Evolutionary conservation across 2,888 invertebrate genomes (phyloP).

Genomic region (Polyploca ridens): DNA sequence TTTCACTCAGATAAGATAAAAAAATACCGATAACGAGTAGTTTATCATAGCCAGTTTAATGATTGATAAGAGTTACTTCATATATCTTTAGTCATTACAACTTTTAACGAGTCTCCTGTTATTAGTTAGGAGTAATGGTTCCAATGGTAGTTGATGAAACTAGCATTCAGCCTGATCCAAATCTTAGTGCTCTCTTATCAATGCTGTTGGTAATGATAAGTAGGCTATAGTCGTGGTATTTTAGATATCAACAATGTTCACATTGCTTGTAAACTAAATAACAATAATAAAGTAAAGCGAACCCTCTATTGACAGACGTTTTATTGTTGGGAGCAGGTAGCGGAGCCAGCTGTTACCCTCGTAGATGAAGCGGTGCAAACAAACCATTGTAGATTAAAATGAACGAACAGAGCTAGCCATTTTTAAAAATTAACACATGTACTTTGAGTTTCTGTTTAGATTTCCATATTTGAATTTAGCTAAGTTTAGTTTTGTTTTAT

Average conservation of each 20-base stretch:
- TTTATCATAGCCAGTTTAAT: conserved; percentile 49
- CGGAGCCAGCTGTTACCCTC: conserved; percentile 68
- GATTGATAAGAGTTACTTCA: conserved; percentile 34
- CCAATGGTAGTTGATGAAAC: background rate
- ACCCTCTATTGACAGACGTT: conserved; percentile 68
- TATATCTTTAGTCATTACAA: background rate
- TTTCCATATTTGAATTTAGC: conserved; percentile 16
- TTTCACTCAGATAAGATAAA: conserved; percentile 73
- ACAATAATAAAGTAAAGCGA: conserved; percentile 55
- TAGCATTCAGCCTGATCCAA: background rate
- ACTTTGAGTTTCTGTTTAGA: conserved; percentile 23
- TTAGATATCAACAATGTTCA: background rate
- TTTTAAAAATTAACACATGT: conserved; percentile 55
- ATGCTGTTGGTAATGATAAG: background rate
- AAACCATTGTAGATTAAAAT: conserved; percentile 58
- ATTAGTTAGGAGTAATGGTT: background rate
- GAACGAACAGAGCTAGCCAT: conserved; percentile 46
- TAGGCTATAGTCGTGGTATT: background rate
- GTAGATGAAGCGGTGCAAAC: conserved; percentile 60
- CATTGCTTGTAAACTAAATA: conserved; percentile 13
- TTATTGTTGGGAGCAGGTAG: conserved; percentile 74
- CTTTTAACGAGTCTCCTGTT: background rate
- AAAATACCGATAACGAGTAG: conserved; percentile 54
- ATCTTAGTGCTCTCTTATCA: too few species aligned
- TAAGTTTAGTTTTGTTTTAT: too few species aligned